Percentiles rank a stretch among this genome's conserved stretches.
Conservation (phyloP, 2,888 invertebrate genomes). For the Lasioglossum calceatum region DNA sequence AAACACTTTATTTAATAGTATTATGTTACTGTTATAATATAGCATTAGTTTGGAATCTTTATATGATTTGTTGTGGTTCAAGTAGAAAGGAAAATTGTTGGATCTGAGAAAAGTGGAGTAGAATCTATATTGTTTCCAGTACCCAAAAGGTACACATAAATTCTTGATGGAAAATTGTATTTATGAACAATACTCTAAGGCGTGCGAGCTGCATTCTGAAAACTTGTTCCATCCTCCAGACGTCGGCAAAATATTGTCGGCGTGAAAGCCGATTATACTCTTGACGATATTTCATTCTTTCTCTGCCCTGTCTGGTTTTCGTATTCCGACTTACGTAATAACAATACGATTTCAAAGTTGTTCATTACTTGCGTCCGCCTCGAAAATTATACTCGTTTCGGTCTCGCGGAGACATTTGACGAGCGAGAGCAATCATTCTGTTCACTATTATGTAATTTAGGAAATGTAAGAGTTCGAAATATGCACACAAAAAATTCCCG, state of each 20-base stretch:
- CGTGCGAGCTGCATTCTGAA: slow-evolving; percentile 41
- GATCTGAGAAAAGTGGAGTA: neutral
- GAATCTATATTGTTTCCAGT: neutral
- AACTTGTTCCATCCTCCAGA: slow-evolving; percentile 42
- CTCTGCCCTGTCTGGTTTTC: slow-evolving; percentile 59
- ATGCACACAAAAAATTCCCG: neutral
- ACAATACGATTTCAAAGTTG: slow-evolving; percentile 59
- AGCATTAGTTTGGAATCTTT: neutral
- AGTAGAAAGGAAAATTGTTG: neutral
- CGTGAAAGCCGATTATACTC: slow-evolving; percentile 64
- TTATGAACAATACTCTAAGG: slow-evolving; percentile 20
- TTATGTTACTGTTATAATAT: neutral
- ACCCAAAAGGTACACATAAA: slow-evolving; percentile 14
- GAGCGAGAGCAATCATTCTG: neutral
- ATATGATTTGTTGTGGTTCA: neutral
- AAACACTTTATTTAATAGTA: neutral
- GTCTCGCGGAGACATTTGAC: neutral
- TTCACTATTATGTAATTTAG: neutral
- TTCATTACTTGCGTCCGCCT: slow-evolving; percentile 54
- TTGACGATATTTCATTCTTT: slow-evolving; percentile 61
- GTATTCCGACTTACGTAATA: slow-evolving; percentile 56
- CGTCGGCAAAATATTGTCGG: slow-evolving; percentile 57
- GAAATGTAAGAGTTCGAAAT: neutral
- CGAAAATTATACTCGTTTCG: slow-evolving; percentile 49
- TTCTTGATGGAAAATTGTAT: slow-evolving; percentile 14